These are phyloP conservation scores for Heterohyrax brucei DNA, from an alignment of 2,797 vertebrate genomes.

Conservation along the genomic window DNA sequence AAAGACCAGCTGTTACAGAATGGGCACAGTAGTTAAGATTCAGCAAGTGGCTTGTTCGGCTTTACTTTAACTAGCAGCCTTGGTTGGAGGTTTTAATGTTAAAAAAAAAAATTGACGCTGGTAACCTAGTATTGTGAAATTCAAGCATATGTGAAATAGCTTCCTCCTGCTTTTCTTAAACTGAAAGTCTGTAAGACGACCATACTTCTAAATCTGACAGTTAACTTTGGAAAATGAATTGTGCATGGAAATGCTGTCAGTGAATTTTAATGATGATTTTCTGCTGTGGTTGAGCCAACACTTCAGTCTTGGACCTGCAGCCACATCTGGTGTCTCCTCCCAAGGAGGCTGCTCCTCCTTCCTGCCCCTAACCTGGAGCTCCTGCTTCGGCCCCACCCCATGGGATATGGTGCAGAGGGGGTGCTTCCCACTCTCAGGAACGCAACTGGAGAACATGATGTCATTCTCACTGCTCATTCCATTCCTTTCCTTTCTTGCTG, in stretches of 20 bases:
- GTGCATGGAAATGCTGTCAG: conserved; percentile 49
- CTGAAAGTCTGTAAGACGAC: background rate
- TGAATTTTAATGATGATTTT: conserved; percentile 22
- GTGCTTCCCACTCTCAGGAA: background rate
- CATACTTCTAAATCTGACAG: conserved; percentile 63
- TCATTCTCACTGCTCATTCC: background rate
- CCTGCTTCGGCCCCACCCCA: background rate
- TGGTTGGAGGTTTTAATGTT: conserved; percentile 5
- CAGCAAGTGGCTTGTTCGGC: background rate
- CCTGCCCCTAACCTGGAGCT: background rate
- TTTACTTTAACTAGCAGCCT: background rate
- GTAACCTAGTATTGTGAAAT: conserved; percentile 16
- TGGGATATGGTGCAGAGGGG: background rate
- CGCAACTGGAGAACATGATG: background rate
- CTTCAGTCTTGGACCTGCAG: conserved; percentile 52
- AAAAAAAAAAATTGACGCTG: background rate
- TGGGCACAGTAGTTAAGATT: background rate
- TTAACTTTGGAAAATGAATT: conserved; percentile 65
- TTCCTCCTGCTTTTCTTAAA: background rate
- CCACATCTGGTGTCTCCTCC: conserved; percentile 55
- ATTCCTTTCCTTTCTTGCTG: background rate
- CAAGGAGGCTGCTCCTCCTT: background rate
- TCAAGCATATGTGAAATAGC: conserved; percentile 16
- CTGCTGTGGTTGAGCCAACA: background rate
- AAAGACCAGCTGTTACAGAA: background rate